Evolutionary conservation across 2,113 vertebrate genomes (phyloP), one percentile per base, ranked within the genome.

Genomic region (Romanogobio albipinnatus): DNA sequence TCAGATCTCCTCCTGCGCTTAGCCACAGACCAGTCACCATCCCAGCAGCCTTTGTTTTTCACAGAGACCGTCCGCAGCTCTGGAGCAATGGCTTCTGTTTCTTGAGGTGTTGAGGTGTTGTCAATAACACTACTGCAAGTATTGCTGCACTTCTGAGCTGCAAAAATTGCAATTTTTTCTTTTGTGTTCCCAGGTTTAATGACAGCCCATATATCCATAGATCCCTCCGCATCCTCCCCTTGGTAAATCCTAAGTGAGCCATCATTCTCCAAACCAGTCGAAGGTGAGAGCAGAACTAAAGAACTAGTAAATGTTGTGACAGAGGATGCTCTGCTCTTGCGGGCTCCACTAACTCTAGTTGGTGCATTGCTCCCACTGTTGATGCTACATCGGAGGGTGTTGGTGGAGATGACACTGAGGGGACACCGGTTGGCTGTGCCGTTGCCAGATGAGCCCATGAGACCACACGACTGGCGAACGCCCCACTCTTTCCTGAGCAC

Each of bases 81-180:
- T 76, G 71, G 75, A 22, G 73, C 49, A 78, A 56, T 74, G 26
- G 83, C 70, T 90, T 91, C 0, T 83, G 86, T 89, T 90, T 93
- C 29, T 56, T 22, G 53, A 22, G 17, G 53, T 22, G 53, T 56
- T 9, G 61, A 9, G 1, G 5, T 22, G 15, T 56, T 33, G 0
- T 82, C 19, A 80, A n/a, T 83, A 51, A 0, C n/a, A 0, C 24
- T 17, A 3, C 22, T 1, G 0, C 75, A 74, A 1, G 53, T 61
- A 1, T 47, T 81, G 70, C 91, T 85, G 70, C 93, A 94, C 58
- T 96, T 96, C 90, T 96, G 95, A 61, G 94, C 93, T 0, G 97
- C 95, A 3, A 99, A 99, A 91, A 99, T 96, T 0, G 97, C 97
- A 0, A 99, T 97, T 89, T 99, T 99, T 92, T 99, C 97, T 80